A percentile compares a stretch with the other conserved stretches of the same genome.
These are phyloP conservation scores for Porites rus DNA, from an alignment of 92 coral and sea anemone genomes.

Conservation along the genomic window DNA sequence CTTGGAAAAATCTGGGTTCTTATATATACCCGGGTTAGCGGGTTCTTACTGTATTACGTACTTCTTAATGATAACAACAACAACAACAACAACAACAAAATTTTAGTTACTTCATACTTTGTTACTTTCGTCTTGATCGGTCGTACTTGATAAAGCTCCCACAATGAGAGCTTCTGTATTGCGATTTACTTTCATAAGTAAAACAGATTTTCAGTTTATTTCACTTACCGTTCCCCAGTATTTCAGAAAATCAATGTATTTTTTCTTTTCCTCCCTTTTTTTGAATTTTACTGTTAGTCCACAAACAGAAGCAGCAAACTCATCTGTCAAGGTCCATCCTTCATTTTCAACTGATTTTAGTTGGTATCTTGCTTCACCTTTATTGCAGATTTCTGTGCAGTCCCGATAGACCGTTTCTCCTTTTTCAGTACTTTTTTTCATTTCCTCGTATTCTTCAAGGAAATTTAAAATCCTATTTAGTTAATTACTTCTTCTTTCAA, in stretches of 20 bases:
- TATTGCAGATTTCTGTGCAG: constrained; percentile 6
- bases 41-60: too few species aligned
- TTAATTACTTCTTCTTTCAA: too few species aligned
- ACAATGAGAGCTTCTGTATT: too few species aligned
- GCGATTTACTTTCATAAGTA: too few species aligned
- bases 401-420: constrained; percentile 11
- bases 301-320: constrained; percentile 19
- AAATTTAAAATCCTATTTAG: neutral
- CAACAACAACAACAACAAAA: too few species aligned
- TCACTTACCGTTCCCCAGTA: constrained; percentile 23
- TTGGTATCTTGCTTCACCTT: constrained; percentile 16
- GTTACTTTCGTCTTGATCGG: too few species aligned
- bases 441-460: neutral
- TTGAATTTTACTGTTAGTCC: neutral
- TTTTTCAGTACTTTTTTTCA: neutral
- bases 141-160: too few species aligned
- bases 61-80: too few species aligned
- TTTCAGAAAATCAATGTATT: constrained; percentile 10
- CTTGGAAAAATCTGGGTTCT: too few species aligned
- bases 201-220: neutral
- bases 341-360: neutral
- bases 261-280: neutral
- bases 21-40: too few species aligned
- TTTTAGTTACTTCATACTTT: too few species aligned
- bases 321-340: neutral